A percentile compares a stretch with the other conserved stretches of the same genome.
phyloP scores from a whole-genome alignment of 1,140 invertebrate species.

The Drosophila ironensis region DNA sequence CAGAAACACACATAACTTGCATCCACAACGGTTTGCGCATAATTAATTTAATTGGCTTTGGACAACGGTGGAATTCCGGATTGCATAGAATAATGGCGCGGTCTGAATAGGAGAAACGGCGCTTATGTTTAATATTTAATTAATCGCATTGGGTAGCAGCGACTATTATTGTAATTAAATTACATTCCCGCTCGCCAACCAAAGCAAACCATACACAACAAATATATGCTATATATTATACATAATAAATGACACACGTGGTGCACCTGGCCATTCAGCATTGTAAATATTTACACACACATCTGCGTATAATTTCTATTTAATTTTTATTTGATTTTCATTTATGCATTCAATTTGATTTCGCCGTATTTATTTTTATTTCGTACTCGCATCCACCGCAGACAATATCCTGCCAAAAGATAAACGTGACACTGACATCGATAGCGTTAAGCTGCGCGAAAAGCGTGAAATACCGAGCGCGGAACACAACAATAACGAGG shows the following conservation, averaged over 20 bases:
- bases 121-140: slow-evolving; percentile 67
- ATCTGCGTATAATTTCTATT: slow-evolving; percentile 34
- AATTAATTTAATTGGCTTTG: slow-evolving; percentile 74
- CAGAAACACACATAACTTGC: slow-evolving; percentile 14
- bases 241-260: slow-evolving; percentile 11
- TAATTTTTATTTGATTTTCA: slow-evolving; percentile 41
- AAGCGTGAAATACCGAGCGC: slow-evolving; percentile 27
- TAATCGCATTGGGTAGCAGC: slow-evolving; percentile 46
- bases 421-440: slow-evolving; percentile 23
- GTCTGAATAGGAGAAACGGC: slow-evolving; percentile 22
- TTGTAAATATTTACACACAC: slow-evolving; percentile 57
- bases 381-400: slow-evolving; percentile 7
- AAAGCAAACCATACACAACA: slow-evolving; percentile 6
- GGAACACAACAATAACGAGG: slow-evolving; percentile 44
- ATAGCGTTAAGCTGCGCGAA: slow-evolving; percentile 48
- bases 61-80: slow-evolving; percentile 39
- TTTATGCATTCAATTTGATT: slow-evolving; percentile 44
- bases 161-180: slow-evolving; percentile 38
- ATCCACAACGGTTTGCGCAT: slow-evolving; percentile 43
- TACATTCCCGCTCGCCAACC: slow-evolving; percentile 11
- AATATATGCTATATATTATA: slow-evolving; percentile 7
- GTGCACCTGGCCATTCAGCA: slow-evolving; percentile 52
- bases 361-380: slow-evolving; percentile 42
- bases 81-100: slow-evolving; percentile 23
- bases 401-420: slow-evolving; percentile 60